Evolutionary conservation across 2,888 invertebrate genomes (phyloP), one percentile per base, ranked within the genome.

Genomic region (Calephelis perditalis): DNA sequence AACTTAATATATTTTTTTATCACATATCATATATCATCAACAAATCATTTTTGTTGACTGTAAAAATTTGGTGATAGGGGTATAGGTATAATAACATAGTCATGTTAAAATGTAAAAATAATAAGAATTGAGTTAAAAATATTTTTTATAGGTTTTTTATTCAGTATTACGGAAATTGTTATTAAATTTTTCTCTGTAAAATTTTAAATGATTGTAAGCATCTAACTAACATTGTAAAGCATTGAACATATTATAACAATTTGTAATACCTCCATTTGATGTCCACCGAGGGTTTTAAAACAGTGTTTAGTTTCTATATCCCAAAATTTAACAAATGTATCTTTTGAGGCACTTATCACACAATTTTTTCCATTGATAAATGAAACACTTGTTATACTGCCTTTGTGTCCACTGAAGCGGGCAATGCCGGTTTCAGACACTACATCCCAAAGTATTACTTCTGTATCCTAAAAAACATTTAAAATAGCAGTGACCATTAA

Each of bases 261-360:
- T 0, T 63, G 10, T 40, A 49, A 49, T 85, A 95, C 95, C 91
- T 98, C 98, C 67, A 95, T 94, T 73, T 94, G 93, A 84, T 97
- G 96, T 62, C 97, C 98, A 49, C 97, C 94, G 58, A 99, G 90
- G 4, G 99, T 99, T 81, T 96, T 97, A 75, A 99, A 99, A 81
- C 99, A 99, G 75, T 97, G 96, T 72, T 98, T 96, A 7, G 97
- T 97, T 69, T 96, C 95, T 68, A 99, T 91, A 81, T 99, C 97
- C 99, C 99, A 99, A 80, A 99, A 97, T 82, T 99, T 99, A 0
- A 99, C 93, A 79, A 96, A 96, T 8, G 96, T 96, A 79, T 99
- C 99, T 81, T 97, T 98, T 0, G 98, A 98, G 46, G 95, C 93
- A 71, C 96, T 95, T 7, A 97, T 91, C 8, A 97, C 80, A 67